Evolutionary conservation across 2,797 vertebrate genomes (phyloP), one percentile per base, ranked within the genome.

Genomic region (Anguilla marmorata): DNA sequence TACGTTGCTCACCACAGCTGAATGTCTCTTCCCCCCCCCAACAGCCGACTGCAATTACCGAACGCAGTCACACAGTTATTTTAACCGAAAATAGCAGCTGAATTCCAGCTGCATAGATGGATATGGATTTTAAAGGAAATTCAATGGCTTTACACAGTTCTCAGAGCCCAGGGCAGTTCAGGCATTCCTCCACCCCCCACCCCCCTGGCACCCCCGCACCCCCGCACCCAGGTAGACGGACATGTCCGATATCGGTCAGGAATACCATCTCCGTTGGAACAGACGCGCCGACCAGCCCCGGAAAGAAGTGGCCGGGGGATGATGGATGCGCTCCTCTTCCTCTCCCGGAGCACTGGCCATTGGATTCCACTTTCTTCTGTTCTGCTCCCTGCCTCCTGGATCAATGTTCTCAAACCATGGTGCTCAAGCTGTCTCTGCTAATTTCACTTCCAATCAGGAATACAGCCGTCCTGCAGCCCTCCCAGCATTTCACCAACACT

Each of bases 401-500:
- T 85, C 56, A 41, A 85, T 58, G 86, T 41, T 6, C 83, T 54
- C 52, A 56, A 41, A 30, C 50, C 50, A 33, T 21, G 37, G 74
- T 21, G 41, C 74, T 79, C 74, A 41, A 41, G 2, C 74, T 45
- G 74, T 45, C 74, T 21, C 33, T 21, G 74, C 3, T 45, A 79
- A 79, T 79, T 45, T 79, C 74, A 79, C 12, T 41, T 79, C 16
- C 33, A 79, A 79, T 79, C 74, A 37, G 74, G 33, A 45, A 79
- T 45, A 79, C 74, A 16, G 11, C 37, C 11, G 33, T 24, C 45
- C 30, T 41, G 33, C 2, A 79, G 14, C 74, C 33, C 33, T 19
- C 14, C 74, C 74, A 21, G 19, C 74, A 79, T 45, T 45, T 21
- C 74, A 79, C 37, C 0, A 21, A 19, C 74, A 79, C 21, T 19